Evolutionary conservation across 2,888 invertebrate species (phyloP), one percentile per base, ranked within the genome.

Genomic region (Eristalis arbustorum): DNA sequence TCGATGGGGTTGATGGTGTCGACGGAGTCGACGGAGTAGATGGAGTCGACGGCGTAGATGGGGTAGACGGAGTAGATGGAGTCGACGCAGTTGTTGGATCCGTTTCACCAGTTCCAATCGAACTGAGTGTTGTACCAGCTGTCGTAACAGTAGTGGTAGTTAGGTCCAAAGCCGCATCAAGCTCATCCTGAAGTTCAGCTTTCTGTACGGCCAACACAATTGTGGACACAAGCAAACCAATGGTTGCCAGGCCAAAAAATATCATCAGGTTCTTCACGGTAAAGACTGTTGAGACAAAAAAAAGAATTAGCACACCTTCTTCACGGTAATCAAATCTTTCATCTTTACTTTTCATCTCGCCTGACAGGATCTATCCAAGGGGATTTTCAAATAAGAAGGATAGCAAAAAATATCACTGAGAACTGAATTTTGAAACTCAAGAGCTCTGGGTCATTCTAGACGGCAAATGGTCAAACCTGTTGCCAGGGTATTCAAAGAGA

Each of bases 151-250:
- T 64, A 1, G 76, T 66, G 0, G 88, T 77, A 0, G 88, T 80
- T 0, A 84, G 11, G 68, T 91, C 88, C 22, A 90, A 71, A 0
- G 91, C 91, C 88, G 90, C 90, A 81, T 91, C 89, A 3, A 92
- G 87, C 40, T 92, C 91, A 76, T 90, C 78, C 75, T 91, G 88
- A 62, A 92, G 84, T n/a, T 90, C 89, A 0, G 91, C 85, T 6
- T 93, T 93, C 64, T 93, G 90, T 4, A 93, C 92, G 0, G 94
- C 94, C 73, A 95, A 90, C 5, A 93, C 93, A 77, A 94, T 92
- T 1, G 95, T 95, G 0, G 94, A 93, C n/a, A 95, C 91, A 25
- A 93, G 92, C 42, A 95, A 93, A 23, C 90, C 92, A 10, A 89
- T 89, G 28, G 92, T 88, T 61, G 91, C 91, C 10, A 92, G 66